Evolutionary conservation across 1,140 invertebrate genomes (phyloP), one percentile per base, ranked within the genome.

Genomic region (Venturia canescens): DNA sequence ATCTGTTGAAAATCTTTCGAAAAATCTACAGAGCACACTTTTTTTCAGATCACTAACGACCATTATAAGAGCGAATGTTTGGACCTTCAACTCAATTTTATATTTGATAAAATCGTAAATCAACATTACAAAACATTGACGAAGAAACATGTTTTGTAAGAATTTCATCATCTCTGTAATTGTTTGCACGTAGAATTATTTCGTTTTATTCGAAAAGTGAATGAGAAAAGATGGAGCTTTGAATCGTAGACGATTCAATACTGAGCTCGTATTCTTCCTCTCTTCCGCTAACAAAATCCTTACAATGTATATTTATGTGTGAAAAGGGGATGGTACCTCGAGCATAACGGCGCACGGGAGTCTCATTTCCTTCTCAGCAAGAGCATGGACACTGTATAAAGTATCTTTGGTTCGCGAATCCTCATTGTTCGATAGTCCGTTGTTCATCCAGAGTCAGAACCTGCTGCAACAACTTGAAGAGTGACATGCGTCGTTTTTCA

Each of bases 401-500:
- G n/a, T 21, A 53, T 53, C 50, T 53, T n/a, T 53, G 50, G 50
- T n/a, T 53, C 50, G 50, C n/a, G 50, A n/a, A 53, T 21, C 7
- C 31, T 79, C 11, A 53, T 63, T 63, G 67, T 71, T n/a, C 3
- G 78, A 53, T 53, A 9, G 6, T 53, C n/a, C 50, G 50, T 53
- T 5, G 16, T 53, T 21, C 18, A 18, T 2, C 50, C 50, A 21
- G 50, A 53, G 50, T n/a, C 38, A 6, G 38, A 7, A 15, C 15
- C 18, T 53, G 3, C 3, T 63, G 21, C 7, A 26, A 26, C n/a
- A 63, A 63, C 16, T 53, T 53, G n/a, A 53, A 53, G 50, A 11
- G 50, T 7, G 7, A 53, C 18, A 4, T 53, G n/a, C 50, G 50
- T 53, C 23, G 13, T 23, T 63, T 23, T 27, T 21, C 21, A 27